Evolutionary conservation across 2,113 vertebrate species (phyloP), one percentile per base, ranked within the genome.

Genomic region (Nothoprocta pentlandii): DNA sequence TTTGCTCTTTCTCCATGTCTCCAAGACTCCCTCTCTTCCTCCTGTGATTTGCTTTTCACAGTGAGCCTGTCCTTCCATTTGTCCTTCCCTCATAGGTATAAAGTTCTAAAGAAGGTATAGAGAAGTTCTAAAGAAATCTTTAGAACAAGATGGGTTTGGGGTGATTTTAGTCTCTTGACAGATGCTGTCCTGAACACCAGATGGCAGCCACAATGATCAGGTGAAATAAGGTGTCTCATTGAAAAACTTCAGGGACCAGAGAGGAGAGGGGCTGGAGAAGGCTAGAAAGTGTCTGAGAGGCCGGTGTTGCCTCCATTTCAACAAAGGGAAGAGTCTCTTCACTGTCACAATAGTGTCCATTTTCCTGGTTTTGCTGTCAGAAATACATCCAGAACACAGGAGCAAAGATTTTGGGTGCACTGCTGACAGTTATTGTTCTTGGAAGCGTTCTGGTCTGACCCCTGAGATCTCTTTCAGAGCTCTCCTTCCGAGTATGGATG

Each of bases 401-500:
- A 70, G 26, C 20, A 71, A 82, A 41, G 26, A 46, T 73, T 87
- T 81, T 30, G 79, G 70, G 32, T 16, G 36, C 9, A 1, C 23
- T 62, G 16, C 41, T 85, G 22, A 53, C 16, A 61, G 36, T 5
- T 77, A 17, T 36, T 26, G 58, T 84, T 87, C 42, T 67, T 44
- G 66, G 80, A 75, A 28, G 42, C 61, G 16, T 42, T 95, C 53
- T 4, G 1, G 4, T 70, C 54, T 90, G 80, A 97, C 6, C 23
- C 41, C 67, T 84, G 62, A 73, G 30, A 1, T 98, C 73, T 96
- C 82, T 98, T 94, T 7, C 97, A 99, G 99, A 99, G 93, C 98
- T 99, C 64, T 99, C 99, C 5, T 99, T 99, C 98, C 98, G 99
- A 32, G 99, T 99, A 85, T 99, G 99, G 99, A 99, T 99, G 99